A percentile compares a stretch with the other conserved stretches of the same genome.
Conservation (phyloP, 64 coral and sea anemone genomes). For the Acropora tenuis region DNA sequence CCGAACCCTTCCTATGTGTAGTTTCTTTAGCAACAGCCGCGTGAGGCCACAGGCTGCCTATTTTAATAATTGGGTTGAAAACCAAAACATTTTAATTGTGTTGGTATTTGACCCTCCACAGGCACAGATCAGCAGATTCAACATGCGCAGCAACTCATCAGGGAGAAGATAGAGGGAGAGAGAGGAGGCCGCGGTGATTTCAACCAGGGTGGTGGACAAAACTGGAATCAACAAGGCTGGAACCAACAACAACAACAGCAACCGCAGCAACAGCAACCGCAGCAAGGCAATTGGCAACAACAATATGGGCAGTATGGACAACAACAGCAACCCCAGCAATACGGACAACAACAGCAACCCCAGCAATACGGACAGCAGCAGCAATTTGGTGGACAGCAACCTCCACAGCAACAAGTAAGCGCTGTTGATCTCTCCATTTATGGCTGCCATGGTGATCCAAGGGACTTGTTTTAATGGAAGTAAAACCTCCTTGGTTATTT, state of each 20-base stretch:
- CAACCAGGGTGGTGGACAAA: conserved; percentile 52
- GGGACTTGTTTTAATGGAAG: no score
- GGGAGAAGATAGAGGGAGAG: conserved; percentile 74
- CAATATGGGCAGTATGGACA: conserved; percentile 74
- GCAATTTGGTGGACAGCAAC: conserved; percentile 23
- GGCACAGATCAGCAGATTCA: conserved; percentile 86
- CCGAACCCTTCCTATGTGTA: no score
- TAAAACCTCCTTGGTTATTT: no score
- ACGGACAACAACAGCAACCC: conserved; percentile 74
- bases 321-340: conserved; percentile 83
- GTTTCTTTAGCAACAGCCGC: no score
- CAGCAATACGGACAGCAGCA: conserved; percentile 35
- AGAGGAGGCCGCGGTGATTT: conserved; percentile 37
- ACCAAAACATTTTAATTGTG: background rate
- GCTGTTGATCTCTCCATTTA: background rate
- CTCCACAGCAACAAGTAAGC: conserved; percentile 32
- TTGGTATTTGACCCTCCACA: background rate
- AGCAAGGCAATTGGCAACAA: conserved; percentile 34
- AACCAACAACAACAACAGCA: conserved; percentile 53
- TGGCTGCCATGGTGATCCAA: no score
- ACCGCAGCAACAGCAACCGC: conserved; percentile 50
- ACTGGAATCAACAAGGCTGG: conserved; percentile 65
- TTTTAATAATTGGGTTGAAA: no score
- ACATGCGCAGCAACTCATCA: conserved; percentile 80
- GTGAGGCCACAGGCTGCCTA: no score